Conservation (phyloP, 2,113 vertebrate genomes). For the Opisthocomus hoazin region DNA sequence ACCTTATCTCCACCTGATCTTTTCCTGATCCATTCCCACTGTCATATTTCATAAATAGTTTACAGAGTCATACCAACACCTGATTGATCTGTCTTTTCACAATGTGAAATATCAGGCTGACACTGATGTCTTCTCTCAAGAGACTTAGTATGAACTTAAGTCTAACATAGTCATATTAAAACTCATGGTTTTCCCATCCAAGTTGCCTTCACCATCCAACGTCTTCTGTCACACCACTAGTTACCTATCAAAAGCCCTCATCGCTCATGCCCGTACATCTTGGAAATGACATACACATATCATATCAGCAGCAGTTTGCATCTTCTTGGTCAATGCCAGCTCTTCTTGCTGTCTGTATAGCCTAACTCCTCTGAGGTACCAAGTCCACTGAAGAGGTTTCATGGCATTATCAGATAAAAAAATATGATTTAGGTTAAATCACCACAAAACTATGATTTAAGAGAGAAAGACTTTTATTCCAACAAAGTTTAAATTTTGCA, state of each 20-base stretch:
- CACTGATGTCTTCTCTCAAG: background rate
- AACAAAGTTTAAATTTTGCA: background rate
- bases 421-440: background rate
- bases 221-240: background rate
- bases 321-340: background rate
- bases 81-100: background rate
- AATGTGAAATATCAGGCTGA: background rate
- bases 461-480: background rate
- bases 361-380: background rate
- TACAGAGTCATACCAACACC: background rate
- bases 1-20: background rate
- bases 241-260: background rate
- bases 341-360: background rate
- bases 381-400: background rate
- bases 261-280: accelerated
- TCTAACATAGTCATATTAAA: background rate
- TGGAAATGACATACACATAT: background rate
- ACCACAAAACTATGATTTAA: background rate
- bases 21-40: background rate
- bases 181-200: background rate
- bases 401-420: background rate
- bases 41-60: background rate
- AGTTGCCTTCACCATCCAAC: background rate
- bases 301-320: background rate
- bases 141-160: background rate